Percentiles rank a stretch among this genome's conserved stretches.
Evolutionary conservation across 2,113 vertebrate genomes (phyloP).

Genomic region (Pollimyrus isidori): DNA sequence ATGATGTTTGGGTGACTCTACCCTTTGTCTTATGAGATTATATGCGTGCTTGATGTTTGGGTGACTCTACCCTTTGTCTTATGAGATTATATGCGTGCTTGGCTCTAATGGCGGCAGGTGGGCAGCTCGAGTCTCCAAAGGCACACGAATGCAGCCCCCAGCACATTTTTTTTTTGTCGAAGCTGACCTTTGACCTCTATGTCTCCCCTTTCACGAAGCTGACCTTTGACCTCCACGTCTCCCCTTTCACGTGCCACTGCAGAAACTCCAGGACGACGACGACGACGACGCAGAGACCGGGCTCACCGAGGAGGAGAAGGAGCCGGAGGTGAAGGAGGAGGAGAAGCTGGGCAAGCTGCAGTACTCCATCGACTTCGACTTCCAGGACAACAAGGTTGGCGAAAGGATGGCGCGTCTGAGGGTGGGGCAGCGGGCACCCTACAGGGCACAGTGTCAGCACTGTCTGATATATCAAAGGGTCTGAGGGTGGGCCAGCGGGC

Average conservation of each 20-base stretch:
- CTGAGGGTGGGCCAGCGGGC: no score
- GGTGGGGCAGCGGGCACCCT: rapidly evolving
- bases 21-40: constrained; percentile 16
- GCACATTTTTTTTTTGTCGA: not conserved
- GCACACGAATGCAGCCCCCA: not conserved
- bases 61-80: constrained; percentile 27
- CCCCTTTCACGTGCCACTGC: constrained; percentile 26
- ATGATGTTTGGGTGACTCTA: constrained; percentile 31
- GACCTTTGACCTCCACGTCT: not conserved
- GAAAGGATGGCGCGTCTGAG: not conserved
- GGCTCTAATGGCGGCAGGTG: constrained; percentile 29
- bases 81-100: constrained; percentile 17
- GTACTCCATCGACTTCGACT: constrained; percentile 93
- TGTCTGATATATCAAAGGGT: no score
- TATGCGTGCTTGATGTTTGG: constrained; percentile 14
- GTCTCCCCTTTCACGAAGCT: constrained; percentile 2
- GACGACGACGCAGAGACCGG: constrained; percentile 85
- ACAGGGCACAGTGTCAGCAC: no score
- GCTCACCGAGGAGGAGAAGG: constrained; percentile 87
- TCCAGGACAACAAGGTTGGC: constrained; percentile 88
- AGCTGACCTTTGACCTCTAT: not conserved
- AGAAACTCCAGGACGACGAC: constrained; percentile 80
- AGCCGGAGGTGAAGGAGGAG: constrained; percentile 87
- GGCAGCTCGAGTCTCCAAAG: constrained; percentile 36
- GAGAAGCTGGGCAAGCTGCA: constrained; percentile 96